phyloP scores from a whole-genome alignment of 2,113 vertebrate genomes.

The Diadophis punctatus region DNA sequence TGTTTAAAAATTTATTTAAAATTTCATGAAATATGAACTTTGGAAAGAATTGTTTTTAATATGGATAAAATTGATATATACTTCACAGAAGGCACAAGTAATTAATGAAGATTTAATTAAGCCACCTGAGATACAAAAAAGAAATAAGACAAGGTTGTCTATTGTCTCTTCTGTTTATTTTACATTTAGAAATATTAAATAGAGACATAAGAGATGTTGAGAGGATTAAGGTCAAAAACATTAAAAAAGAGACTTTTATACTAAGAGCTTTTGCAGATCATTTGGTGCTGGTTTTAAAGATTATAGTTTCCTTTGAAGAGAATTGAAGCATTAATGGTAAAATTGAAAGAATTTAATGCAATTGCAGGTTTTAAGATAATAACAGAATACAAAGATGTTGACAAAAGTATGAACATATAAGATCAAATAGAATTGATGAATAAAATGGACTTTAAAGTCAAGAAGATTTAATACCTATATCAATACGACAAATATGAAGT shows the following conservation, averaged over 20 bases:
- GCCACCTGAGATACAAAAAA: neutral
- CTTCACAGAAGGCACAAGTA: neutral
- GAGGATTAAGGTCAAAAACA: neutral
- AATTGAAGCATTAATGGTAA: too few relatives aligned
- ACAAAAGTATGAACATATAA: too few relatives aligned
- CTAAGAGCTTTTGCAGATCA: neutral
- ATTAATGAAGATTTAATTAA: neutral
- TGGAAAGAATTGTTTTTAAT: neutral
- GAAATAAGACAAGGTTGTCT: neutral
- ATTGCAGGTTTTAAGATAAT: too few relatives aligned
- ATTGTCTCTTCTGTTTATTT: neutral
- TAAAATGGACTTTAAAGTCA: neutral
- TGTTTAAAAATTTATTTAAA: neutral
- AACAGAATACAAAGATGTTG: too few relatives aligned
- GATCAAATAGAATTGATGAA: too few relatives aligned
- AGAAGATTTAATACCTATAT: neutral
- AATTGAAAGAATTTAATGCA: too few relatives aligned
- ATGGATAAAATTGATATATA: neutral
- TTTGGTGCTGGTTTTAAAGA: neutral
- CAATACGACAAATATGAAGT: neutral
- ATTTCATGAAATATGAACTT: neutral
- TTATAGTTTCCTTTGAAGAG: neutral
- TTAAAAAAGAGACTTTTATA: neutral
- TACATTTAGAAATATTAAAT: neutral
- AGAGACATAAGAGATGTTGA: neutral